Base-by-base conservation (phyloP, 2,888 invertebrate species). In the Pyrrhosoma nymphula region DNA sequence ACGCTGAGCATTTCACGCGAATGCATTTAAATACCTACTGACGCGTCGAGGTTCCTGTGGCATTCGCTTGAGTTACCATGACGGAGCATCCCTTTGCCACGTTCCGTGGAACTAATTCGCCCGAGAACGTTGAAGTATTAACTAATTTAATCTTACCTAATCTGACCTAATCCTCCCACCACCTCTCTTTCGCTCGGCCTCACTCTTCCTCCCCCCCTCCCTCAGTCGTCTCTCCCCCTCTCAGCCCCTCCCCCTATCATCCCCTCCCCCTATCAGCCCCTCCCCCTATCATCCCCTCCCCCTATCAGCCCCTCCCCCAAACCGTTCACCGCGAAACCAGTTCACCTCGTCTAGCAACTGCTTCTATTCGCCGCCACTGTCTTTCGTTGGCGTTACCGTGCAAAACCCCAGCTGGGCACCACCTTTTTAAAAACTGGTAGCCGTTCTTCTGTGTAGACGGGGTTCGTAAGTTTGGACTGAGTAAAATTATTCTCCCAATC, bases 101-200 rank as follows among this genome's bases (percentile, higher is more conserved):
- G 69, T n/a, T 69, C n/a, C 69, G 10, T 26, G 26, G 69, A n/a
- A 10, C 12, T 26, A 69, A 69, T 69, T 69, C 26, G 69, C 69
- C 23, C 69, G 8, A 60, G 23, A 26, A 26, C n/a, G 23, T 69
- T 26, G 26, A 26, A 26, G 69, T n/a, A 69, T 69, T 69, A 47
- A 47, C 47, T 47, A 47, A 47, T 47, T 2, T 47, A 47, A n/a
- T 69, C 69, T 69, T 69, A 69, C 12, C n/a, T 69, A 69, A 69
- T 69, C 69, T 69, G 69, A 69, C n/a, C 69, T 69, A 69, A 69
- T 69, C 69, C 69, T 69, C 60, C 60, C 60, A 60, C 60, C 60
- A 14, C 26, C 69, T 69, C 69, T n/a, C 69, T 63, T 63, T 47
- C 47, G 10, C 69, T 26, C 69, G 69, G 6, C n/a, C 69, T n/a